These are phyloP conservation scores for Clistopyga incitator DNA, from an alignment of 2,888 invertebrate genomes.

Conservation along the genomic window DNA sequence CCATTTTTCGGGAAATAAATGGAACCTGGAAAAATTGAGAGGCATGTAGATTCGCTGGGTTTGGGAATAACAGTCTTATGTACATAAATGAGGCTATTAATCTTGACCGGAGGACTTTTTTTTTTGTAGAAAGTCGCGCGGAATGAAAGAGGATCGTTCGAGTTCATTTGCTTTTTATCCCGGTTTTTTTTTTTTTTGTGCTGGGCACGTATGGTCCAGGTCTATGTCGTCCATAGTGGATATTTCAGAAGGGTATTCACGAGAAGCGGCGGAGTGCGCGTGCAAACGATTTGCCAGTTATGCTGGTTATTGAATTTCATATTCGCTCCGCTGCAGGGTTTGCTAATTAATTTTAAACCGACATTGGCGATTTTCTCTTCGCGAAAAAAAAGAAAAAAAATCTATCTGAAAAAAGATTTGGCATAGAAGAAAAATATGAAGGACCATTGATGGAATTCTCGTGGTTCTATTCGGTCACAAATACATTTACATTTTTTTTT, in stretches of 20 bases:
- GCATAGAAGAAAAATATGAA: neutral
- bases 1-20: too few relatives aligned
- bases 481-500: too few relatives aligned
- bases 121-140: neutral
- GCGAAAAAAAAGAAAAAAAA: neutral
- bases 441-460: too few relatives aligned
- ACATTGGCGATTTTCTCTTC: neutral
- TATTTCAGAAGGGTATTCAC: slow-evolving; percentile 2
- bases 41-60: neutral
- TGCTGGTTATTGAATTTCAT: slow-evolving; percentile 56
- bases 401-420: neutral
- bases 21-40: neutral
- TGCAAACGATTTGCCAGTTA: slow-evolving; percentile 35
- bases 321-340: neutral
- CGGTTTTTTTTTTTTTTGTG: neutral
- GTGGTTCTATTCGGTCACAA: too few relatives aligned
- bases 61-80: neutral
- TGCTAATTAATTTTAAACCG: slow-evolving; percentile 61
- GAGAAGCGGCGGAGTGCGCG: slow-evolving; percentile 11
- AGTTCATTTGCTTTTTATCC: neutral
- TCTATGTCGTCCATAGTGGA: neutral
- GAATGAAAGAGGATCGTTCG: slow-evolving; percentile 1
- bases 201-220: neutral
- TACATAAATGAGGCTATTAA: slow-evolving; percentile 2
- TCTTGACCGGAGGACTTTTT: neutral